These are phyloP conservation scores for Aphelenchoides besseyi DNA, from an alignment of 1,140 invertebrate species.

Conservation along the genomic window DNA sequence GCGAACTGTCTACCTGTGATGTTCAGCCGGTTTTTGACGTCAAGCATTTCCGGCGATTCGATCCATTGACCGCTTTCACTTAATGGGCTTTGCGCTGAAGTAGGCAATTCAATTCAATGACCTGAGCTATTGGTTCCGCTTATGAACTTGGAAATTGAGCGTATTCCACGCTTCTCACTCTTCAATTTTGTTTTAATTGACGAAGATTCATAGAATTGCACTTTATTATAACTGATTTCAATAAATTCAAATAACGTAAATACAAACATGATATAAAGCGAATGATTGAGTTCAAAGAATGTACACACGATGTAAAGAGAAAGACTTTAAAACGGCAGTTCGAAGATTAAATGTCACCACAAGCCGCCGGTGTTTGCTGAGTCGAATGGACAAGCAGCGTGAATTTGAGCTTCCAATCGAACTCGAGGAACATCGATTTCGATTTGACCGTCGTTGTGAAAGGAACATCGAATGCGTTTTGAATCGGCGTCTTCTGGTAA, in stretches of 20 bases:
- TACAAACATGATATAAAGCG: too few species aligned
- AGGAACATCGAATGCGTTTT: background rate
- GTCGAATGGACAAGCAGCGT: background rate
- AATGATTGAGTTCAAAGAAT: background rate
- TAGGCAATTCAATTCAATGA: too few species aligned
- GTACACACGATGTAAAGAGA: too few species aligned
- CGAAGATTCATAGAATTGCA: too few species aligned
- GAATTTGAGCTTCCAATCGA: background rate
- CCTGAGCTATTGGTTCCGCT: too few species aligned
- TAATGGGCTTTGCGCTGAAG: too few species aligned
- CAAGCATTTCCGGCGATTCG: background rate
- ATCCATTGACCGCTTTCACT: background rate
- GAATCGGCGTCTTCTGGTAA: slow-evolving; percentile 7
- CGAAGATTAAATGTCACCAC: slow-evolving; percentile 3
- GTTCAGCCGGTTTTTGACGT: background rate
- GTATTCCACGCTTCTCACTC: too few species aligned
- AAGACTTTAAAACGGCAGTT: too few species aligned
- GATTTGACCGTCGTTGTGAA: background rate
- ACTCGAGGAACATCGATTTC: background rate
- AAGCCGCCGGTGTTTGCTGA: background rate
- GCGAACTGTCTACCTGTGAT: background rate
- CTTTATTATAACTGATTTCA: too few species aligned
- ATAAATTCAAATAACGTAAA: too few species aligned
- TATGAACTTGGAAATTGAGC: too few species aligned
- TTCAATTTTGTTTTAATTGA: too few species aligned